phyloP scores from a whole-genome alignment of 2,113 vertebrate genomes.

The Cyprichromis sp. region DNA sequence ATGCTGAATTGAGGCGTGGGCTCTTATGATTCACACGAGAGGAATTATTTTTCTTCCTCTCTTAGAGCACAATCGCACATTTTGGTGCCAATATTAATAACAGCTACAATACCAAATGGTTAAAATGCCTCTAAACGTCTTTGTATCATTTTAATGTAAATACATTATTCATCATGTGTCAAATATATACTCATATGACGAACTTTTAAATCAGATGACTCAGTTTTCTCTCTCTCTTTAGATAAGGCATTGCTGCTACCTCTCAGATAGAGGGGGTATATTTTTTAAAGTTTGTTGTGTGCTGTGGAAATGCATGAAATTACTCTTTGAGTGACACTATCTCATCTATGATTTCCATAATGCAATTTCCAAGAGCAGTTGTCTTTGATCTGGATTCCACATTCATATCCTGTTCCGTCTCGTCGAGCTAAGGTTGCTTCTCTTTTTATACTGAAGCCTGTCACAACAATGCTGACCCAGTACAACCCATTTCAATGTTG shows the following conservation, averaged over 20 bases:
- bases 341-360: conserved; percentile 66
- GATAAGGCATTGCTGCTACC: conserved; percentile 26
- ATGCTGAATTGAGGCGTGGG: conserved; percentile 22
- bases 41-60: conserved; percentile 19
- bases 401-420: conserved; percentile 65
- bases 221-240: background rate
- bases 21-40: conserved; percentile 21
- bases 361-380: conserved; percentile 68
- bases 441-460: conserved; percentile 35
- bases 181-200: conserved; percentile 19
- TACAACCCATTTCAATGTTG: conserved; percentile 13
- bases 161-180: conserved; percentile 22
- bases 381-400: conserved; percentile 60
- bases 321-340: conserved; percentile 64
- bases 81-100: conserved; percentile 2
- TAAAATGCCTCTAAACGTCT: background rate
- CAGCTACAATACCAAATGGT: background rate
- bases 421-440: conserved; percentile 41
- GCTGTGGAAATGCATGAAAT: conserved; percentile 52
- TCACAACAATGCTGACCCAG: conserved; percentile 53
- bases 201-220: conserved; percentile 38
- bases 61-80: conserved; percentile 6
- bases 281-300: conserved; percentile 52
- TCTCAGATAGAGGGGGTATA: conserved; percentile 15
- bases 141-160: conserved; percentile 4